phyloP scores from a whole-genome alignment of 2,888 invertebrate genomes.

The Spilosoma lubricipeda region DNA sequence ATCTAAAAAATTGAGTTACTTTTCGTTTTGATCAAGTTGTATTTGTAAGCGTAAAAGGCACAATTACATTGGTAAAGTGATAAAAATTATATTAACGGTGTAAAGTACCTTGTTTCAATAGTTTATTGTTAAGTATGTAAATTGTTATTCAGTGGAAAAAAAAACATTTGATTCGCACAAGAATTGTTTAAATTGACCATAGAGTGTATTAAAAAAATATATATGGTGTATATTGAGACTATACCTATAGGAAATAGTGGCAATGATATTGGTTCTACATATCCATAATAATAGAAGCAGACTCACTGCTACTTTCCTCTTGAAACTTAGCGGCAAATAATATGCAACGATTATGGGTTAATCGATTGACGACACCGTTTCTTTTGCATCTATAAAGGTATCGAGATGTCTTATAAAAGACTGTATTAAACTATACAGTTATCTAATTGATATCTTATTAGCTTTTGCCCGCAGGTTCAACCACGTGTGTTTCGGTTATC shows the following conservation, averaged over 20 bases:
- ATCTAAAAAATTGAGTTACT: background rate
- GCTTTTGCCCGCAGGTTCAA: no score
- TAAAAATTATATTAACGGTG: background rate
- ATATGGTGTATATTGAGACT: background rate
- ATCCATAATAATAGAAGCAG: background rate
- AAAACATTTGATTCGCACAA: background rate
- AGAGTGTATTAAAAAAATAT: background rate
- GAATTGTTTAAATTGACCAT: background rate
- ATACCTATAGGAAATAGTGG: background rate
- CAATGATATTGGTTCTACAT: background rate
- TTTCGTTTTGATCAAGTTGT: background rate
- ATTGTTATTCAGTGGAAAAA: background rate
- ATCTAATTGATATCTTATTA: background rate
- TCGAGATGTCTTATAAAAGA: no score
- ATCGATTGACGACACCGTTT: no score
- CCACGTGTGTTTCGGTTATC: no score
- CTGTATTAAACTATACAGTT: background rate
- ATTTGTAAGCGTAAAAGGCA: background rate
- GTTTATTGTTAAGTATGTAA: background rate
- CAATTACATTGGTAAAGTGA: background rate
- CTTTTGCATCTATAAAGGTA: no score
- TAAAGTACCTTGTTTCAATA: background rate
- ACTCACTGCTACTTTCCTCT: background rate
- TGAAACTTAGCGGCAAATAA: background rate
- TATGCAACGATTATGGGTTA: background rate